These are phyloP conservation scores for Platyscapa corneri DNA, from an alignment of 1,140 invertebrate species.

Conservation along the genomic window DNA sequence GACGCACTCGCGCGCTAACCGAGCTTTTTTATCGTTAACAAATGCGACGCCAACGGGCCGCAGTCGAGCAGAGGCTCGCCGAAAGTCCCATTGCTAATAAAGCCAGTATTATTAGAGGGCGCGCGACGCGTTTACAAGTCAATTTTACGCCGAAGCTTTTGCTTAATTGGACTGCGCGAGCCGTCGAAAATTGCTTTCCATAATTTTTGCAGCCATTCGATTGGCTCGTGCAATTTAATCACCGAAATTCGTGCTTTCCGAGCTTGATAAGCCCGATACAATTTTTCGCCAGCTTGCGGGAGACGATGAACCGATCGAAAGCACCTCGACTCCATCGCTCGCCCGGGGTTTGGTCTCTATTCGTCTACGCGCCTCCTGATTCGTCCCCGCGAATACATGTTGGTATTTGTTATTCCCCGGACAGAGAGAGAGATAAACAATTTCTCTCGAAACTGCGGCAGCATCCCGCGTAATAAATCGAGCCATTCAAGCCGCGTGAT, in stretches of 20 bases:
- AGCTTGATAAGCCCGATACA: too few species aligned
- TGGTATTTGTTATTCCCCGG: background rate
- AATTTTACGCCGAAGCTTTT: background rate
- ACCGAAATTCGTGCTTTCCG: too few species aligned
- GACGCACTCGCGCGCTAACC: too few species aligned
- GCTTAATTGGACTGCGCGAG: too few species aligned
- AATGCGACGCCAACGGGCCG: background rate
- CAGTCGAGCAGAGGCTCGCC: background rate
- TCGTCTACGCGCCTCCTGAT: background rate
- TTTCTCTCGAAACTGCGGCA: conserved; percentile 17
- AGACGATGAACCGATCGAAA: background rate
- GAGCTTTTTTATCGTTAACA: background rate
- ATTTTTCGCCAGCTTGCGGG: too few species aligned
- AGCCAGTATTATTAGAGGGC: background rate
- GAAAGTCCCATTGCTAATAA: background rate
- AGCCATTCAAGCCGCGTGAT: conserved; percentile 63
- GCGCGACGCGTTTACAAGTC: background rate
- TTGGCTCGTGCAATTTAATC: too few species aligned
- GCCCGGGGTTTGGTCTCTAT: too few species aligned
- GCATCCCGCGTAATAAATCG: conserved; percentile 61
- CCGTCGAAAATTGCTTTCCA: too few species aligned
- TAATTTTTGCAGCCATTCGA: too few species aligned
- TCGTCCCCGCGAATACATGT: background rate
- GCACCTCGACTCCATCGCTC: background rate
- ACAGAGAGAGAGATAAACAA: background rate